phyloP scores from a whole-genome alignment of 2,888 invertebrate genomes.

The Phalangium opilio region DNA sequence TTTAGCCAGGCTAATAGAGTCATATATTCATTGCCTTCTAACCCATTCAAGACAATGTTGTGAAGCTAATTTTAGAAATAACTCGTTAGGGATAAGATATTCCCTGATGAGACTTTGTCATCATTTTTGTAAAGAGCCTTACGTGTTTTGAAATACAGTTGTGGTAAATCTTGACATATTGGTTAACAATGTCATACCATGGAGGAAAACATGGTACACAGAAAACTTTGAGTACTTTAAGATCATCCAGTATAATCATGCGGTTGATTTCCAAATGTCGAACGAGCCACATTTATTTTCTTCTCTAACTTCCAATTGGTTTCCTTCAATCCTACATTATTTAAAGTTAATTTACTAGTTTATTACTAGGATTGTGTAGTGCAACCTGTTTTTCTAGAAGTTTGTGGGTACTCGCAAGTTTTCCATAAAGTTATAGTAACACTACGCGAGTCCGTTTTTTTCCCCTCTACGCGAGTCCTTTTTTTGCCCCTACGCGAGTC shows the following conservation, averaged over 20 bases:
- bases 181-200: conserved; percentile 77
- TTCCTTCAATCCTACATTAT: conserved; percentile 74
- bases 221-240: conserved; percentile 67
- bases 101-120: too few relatives aligned
- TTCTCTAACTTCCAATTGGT: conserved; percentile 75
- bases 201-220: conserved; percentile 92
- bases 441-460: too few relatives aligned
- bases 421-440: too few relatives aligned
- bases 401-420: too few relatives aligned
- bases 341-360: too few relatives aligned
- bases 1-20: conserved; percentile 86
- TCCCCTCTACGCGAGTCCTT: too few relatives aligned
- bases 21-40: conserved; percentile 94
- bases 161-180: conserved; percentile 88
- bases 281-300: conserved; percentile 89
- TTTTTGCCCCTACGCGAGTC: too few relatives aligned
- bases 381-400: too few relatives aligned
- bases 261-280: conserved; percentile 77
- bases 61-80: neutral
- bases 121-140: conserved; percentile 5
- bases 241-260: conserved; percentile 73
- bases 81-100: too few relatives aligned
- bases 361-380: too few relatives aligned
- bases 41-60: conserved; percentile 28
- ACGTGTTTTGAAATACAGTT: conserved; percentile 43